phyloP scores from a whole-genome alignment of 1,140 invertebrate genomes.

The Colletes latitarsis region DNA sequence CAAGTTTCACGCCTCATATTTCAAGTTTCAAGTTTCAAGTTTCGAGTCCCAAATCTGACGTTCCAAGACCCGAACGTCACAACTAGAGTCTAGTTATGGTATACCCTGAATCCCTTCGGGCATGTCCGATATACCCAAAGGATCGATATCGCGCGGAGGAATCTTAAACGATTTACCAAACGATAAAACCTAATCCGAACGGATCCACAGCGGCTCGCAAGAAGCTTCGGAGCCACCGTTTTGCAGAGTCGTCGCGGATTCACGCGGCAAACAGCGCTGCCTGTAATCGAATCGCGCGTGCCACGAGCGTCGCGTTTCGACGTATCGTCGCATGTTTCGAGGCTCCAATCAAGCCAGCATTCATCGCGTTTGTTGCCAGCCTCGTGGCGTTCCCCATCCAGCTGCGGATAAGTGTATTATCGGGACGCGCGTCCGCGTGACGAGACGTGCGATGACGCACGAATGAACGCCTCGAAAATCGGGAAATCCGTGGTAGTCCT shows the following conservation, averaged over 20 bases:
- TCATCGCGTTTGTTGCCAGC: constrained; percentile 72
- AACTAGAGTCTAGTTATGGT: too few relatives aligned
- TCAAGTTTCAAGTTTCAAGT: too few relatives aligned
- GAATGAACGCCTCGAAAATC: constrained; percentile 46
- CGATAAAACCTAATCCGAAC: neutral
- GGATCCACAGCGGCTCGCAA: neutral
- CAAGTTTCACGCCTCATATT: too few relatives aligned
- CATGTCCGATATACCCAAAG: neutral
- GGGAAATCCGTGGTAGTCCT: constrained; percentile 41
- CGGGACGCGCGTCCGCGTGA: constrained; percentile 54
- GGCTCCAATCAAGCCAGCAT: constrained; percentile 72
- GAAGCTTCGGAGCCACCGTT: neutral
- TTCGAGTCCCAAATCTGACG: too few relatives aligned
- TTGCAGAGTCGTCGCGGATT: constrained; percentile 30
- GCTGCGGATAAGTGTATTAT: constrained; percentile 69
- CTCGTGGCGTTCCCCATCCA: constrained; percentile 35
- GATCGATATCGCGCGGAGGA: neutral
- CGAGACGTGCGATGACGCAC: constrained; percentile 46
- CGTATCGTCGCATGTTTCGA: constrained; percentile 66
- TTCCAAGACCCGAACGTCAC: neutral
- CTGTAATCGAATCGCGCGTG: constrained; percentile 57
- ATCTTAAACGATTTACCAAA: neutral
- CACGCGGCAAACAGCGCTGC: constrained; percentile 39
- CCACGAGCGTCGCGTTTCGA: constrained; percentile 50
- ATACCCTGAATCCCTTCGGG: too few relatives aligned